Evolutionary conservation across 2,888 invertebrate genomes (phyloP).

Genomic region (Ornithoptera alexandrae): DNA sequence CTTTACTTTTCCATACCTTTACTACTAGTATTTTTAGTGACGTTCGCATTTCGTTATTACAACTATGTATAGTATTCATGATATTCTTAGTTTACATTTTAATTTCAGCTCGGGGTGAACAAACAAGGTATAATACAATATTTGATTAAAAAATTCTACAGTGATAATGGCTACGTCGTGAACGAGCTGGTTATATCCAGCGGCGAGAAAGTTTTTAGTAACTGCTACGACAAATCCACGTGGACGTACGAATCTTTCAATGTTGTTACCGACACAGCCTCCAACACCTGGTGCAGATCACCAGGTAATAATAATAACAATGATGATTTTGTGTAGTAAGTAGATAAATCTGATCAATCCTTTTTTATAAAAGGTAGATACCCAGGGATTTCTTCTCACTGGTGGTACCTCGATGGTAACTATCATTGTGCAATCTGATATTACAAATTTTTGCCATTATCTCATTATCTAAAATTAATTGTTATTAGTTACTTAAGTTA

Average conservation of each 20-base stretch:
- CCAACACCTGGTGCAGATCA: constrained; percentile 43
- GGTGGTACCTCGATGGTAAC: no score
- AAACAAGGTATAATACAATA: constrained; percentile 81
- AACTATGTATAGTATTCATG: no score
- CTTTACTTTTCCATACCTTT: not conserved
- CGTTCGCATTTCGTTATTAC: no score
- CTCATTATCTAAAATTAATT: no score
- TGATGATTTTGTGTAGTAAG: not conserved
- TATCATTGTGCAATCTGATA: no score
- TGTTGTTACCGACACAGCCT: constrained; percentile 44
- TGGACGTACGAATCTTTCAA: constrained; percentile 47
- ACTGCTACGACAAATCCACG: constrained; percentile 75
- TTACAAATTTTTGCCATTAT: no score
- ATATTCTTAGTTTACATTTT: no score
- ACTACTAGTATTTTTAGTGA: not conserved
- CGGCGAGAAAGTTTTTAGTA: constrained; percentile 35
- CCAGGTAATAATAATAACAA: constrained; percentile 37
- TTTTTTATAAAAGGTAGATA: no score
- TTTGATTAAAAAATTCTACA: constrained; percentile 69
- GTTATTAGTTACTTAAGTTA: no score
- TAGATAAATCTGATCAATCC: not conserved
- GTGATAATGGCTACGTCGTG: constrained; percentile 68
- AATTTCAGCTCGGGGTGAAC: constrained; percentile 64
- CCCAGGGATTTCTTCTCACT: no score
- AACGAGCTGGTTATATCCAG: constrained; percentile 67